Base-by-base conservation (phyloP, 1,140 invertebrate species). In the Drosophila saltans region DNA sequence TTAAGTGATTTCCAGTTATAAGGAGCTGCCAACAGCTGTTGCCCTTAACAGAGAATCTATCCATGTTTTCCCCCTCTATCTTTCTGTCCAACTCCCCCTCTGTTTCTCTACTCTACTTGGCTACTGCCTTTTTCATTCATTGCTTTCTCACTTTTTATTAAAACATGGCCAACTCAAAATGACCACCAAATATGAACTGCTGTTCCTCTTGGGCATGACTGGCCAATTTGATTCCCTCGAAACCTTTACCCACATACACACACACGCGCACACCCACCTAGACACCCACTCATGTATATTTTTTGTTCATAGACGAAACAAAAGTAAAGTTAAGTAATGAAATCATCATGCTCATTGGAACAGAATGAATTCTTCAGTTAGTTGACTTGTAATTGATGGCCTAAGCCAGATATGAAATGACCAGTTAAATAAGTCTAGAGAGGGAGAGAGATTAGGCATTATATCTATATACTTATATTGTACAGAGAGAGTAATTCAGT, bases 1-100 rank as follows among this genome's bases (percentile, higher is more conserved):
- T 80, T 80, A 80, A 80, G 67, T 66, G 77, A 55, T 64, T 65
- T 55, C 66, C 60, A 67, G 63, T 61, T 61, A 57, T 64, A 56
- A 41, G 69, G 74, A 68, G 63, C 60, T 30, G 45, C 55, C 39
- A 28, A 68, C 72, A 71, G 69, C 69, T 71, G 62, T 59, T 66
- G 41, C 62, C 69, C 16, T 67, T 6, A 9, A 26, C 30, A 33
- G 43, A 67, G 56, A 43, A 45, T 36, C 40, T n/a, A 48, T 48
- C 24, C 28, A 28, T 36, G 39, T 40, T 40, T 4, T 30, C 28
- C 28, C 28, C 4, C 28, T 30, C 28, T 30, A 2, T 30, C 28
- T 30, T 4, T 30, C 28, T 33, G n/a, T 43, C 43, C 11, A 21
- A 11, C 33, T 43, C n/a, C 45, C 24, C 58, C 28, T 70, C 28